Conservation (phyloP, 2,113 vertebrate species). For the Pelodiscus sinensis region DNA sequence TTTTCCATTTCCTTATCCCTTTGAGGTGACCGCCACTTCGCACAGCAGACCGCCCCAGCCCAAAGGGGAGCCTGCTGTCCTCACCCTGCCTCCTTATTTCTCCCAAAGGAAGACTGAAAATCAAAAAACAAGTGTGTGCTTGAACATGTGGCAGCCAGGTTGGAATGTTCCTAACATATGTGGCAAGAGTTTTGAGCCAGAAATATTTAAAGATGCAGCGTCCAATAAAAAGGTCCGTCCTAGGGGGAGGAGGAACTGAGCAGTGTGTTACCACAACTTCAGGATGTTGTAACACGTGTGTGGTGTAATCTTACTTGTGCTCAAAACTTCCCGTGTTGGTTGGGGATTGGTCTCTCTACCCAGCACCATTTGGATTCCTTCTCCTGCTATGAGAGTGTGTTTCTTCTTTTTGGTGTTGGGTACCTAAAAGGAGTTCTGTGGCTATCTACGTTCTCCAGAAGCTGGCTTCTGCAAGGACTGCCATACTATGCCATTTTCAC, state of each 20-base stretch:
- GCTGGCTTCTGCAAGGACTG: not conserved
- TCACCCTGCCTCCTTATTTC: conserved; percentile 19
- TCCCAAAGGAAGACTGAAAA: conserved; percentile 28
- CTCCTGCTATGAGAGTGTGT: fast-evolving
- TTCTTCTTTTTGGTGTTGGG: not conserved
- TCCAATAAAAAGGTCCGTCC: not conserved
- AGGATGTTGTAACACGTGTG: not conserved
- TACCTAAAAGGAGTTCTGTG: fast-evolving
- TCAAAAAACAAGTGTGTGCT: conserved; percentile 42
- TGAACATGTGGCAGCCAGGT: conserved; percentile 76
- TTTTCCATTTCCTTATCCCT: not conserved
- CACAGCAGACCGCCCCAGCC: too few species aligned
- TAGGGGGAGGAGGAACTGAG: fast-evolving
- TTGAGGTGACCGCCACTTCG: conserved; percentile 33
- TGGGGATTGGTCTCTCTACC: not conserved
- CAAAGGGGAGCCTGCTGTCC: conserved; percentile 19
- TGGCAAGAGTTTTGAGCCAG: conserved; percentile 68
- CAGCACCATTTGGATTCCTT: not conserved
- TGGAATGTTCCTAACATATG: conserved; percentile 64
- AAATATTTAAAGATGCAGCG: conserved; percentile 73
- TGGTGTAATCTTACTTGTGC: fast-evolving
- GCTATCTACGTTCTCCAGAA: not conserved
- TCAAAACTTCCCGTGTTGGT: not conserved
- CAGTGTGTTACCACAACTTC: fast-evolving
- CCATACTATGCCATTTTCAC: not conserved